Base-by-base conservation (phyloP, 92 coral and sea anemone genomes). In the Chrysogorgia sp. region DNA sequence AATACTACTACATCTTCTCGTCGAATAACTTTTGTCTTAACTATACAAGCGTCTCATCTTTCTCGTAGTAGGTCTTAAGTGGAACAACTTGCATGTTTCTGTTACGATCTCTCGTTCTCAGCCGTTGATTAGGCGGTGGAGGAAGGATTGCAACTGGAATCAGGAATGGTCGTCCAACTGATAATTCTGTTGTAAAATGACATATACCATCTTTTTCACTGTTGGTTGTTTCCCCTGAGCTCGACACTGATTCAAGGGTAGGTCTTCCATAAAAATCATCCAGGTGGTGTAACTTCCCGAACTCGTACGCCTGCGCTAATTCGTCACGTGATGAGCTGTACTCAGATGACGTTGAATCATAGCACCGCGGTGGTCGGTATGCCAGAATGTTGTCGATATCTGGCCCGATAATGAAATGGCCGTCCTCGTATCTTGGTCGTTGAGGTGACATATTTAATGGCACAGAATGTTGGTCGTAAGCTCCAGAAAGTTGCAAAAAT, bases 251-350 rank as follows among this genome's bases (percentile, higher is more conserved):
- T 75, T 96, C 99, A 45, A 96, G 96, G 6, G 99, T 96, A 2
- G 99, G 99, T 63, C 90, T 87, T 2, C 99, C 99, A 71, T 96
- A 96, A 79, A 84, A 92, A 72, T 89, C 89, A 55, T 91, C 99
- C 45, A 96, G 88, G 52, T 96, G 92, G 79, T 96, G 92, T 61
- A 96, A 67, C 76, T 96, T 96, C 21, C 99, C 99, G 63, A 88
- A 96, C 77, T 96, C 99, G 21, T 92, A 85, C 12, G 99, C 99
- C 45, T 96, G 79, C 57, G 90, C 84, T 25, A 96, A 92, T 64
- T 96, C 99, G 53, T 96, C 99, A 85, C 99, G 99, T 86, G 99
- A 96, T 43, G 99, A 96, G 76, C 99, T 96, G 71, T 90, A 96
- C 59, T 96, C 99, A 6, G 99, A 96, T 12, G 99, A 96, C 40